Evolutionary conservation across 37 sponge, comb jelly and placozoan genomes (phyloP).

Genomic region (Beroe forskalii): DNA sequence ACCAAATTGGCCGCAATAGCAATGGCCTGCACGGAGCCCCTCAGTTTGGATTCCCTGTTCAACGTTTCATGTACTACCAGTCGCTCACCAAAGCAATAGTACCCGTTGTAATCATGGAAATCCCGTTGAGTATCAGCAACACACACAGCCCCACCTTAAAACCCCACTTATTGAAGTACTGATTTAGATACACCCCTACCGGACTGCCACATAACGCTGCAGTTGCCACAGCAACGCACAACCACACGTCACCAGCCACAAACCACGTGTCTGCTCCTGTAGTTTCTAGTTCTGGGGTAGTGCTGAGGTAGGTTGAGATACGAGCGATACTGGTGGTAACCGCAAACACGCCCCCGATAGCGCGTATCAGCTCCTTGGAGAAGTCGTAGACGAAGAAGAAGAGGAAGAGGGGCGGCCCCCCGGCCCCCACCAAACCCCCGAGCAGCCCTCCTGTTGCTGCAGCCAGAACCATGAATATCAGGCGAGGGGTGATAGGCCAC

Average conservation of each 20-base stretch:
- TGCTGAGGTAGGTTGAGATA: neutral
- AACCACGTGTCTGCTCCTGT: neutral
- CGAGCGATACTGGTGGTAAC: neutral
- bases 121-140: constrained; percentile 4
- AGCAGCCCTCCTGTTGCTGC: neutral
- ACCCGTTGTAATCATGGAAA: neutral
- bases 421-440: neutral
- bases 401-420: neutral
- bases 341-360: neutral
- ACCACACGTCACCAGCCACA: neutral
- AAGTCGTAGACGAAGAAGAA: constrained; percentile 9
- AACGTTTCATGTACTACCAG: neutral
- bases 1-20: no score
- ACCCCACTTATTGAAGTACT: neutral
- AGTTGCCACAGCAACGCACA: neutral
- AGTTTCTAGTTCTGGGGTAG: neutral
- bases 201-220: neutral
- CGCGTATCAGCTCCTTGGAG: neutral
- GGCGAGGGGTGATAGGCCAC: neutral
- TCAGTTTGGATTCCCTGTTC: no score
- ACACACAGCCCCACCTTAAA: neutral
- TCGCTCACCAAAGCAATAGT: neutral
- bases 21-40: no score
- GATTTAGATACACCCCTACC: neutral
- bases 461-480: neutral